phyloP scores from a whole-genome alignment of 2,113 vertebrate species.

The Cyprinus carpio region DNA sequence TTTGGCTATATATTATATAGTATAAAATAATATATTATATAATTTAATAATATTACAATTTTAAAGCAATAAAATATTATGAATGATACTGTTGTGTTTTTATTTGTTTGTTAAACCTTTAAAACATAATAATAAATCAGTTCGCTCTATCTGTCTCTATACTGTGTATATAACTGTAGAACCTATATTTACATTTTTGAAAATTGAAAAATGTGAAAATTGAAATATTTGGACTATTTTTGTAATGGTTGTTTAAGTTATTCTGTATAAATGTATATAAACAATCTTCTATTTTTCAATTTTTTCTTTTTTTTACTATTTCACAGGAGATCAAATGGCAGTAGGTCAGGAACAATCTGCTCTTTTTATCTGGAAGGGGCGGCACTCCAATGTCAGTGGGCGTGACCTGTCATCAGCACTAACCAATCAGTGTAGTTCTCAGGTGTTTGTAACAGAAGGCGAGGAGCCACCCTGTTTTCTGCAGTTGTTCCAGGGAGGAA shows the following conservation, averaged over 20 bases:
- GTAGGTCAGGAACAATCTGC: conserved; percentile 55
- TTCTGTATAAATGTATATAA: not conserved
- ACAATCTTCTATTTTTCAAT: not conserved
- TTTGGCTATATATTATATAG: too few relatives aligned
- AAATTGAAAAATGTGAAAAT: not conserved
- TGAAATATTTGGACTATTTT: not conserved
- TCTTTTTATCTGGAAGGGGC: conserved; percentile 77
- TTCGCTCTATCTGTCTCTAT: too few relatives aligned
- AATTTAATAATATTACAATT: too few relatives aligned
- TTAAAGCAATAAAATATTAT: too few relatives aligned
- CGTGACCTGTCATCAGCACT: conserved; percentile 66
- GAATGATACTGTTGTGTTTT: too few relatives aligned
- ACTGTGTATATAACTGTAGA: too few relatives aligned
- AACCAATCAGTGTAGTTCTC: conserved; percentile 64
- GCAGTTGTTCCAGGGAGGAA: conserved; percentile 78
- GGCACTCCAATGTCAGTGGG: conserved; percentile 64
- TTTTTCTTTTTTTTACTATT: not conserved
- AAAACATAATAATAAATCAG: too few relatives aligned
- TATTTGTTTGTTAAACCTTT: too few relatives aligned
- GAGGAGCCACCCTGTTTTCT: conserved; percentile 78
- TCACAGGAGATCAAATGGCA: conserved; percentile 48
- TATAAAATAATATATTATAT: too few relatives aligned
- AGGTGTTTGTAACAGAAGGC: conserved; percentile 74
- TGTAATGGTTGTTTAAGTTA: too few relatives aligned
- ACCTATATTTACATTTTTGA: not conserved